Base-by-base conservation (phyloP, 2,888 invertebrate genomes). In the Drosophila pegasa region DNA sequence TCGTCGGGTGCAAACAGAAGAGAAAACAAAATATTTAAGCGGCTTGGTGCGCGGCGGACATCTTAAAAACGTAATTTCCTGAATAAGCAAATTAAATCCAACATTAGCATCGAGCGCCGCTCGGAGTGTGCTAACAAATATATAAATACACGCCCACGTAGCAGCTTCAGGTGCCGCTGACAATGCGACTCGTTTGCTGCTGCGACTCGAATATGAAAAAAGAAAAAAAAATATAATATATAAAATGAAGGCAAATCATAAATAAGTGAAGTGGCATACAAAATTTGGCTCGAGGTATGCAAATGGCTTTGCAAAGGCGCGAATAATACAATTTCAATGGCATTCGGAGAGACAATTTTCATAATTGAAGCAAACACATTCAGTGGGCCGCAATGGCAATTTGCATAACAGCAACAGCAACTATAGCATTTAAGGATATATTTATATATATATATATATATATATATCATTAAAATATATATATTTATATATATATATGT, bases 251-350 rank as follows among this genome's bases (percentile, higher is more conserved):
- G 20, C 10, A 58, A 35, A 50, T 55, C 51, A 58, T 52, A 57
- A 43, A 35, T 22, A 62, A 69, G 52, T 64, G 33, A 62, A 69
- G 52, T 64, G 33, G 71, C 55, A 27, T 43, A 48, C 10, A 51
- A 52, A 41, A 70, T 67, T 70, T 60, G 65, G 51, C 60, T 52
- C 43, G 66, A 38, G 50, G 51, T 61, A 84, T 88, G 88, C 84
- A 78, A 85, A 85, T 88, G 67, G 69, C 68, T 64, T 80, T 78
- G 74, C 66, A 69, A 78, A 61, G 78, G 78, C 81, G 84, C 73
- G 78, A 87, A 83, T 84, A 84, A 87, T 87, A 83, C 78, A 87
- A 88, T 85, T 85, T 87, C 69, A 66, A 87, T 87, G 84, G 76
- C 71, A 85, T 88, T 88, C 78, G 80, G 64, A 71, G 68, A 76